phyloP scores from a whole-genome alignment of 2,797 vertebrate species.

The Fringilla coelebs region DNA sequence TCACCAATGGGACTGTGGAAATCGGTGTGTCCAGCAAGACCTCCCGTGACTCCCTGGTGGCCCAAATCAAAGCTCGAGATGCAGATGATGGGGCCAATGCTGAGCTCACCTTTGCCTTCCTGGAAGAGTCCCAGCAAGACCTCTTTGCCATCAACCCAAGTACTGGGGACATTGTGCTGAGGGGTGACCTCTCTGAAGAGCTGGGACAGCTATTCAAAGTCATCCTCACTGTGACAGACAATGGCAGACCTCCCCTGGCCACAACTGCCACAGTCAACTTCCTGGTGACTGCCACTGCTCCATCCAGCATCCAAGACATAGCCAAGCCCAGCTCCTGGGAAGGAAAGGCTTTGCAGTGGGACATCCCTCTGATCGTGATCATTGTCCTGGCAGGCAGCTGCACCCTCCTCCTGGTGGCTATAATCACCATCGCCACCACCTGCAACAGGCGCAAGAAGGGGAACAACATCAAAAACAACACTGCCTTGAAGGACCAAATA shows the following conservation, averaged over 20 bases:
- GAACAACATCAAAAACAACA: slow-evolving; percentile 69
- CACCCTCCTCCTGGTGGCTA: slow-evolving; percentile 90
- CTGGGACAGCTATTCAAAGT: slow-evolving; percentile 82
- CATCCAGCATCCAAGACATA: slow-evolving; percentile 77
- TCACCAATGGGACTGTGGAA: slow-evolving; percentile 88
- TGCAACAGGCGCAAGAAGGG: slow-evolving; percentile 88
- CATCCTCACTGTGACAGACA: slow-evolving; percentile 84
- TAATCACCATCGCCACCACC: slow-evolving; percentile 91
- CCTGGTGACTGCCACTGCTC: slow-evolving; percentile 81
- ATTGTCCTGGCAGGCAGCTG: slow-evolving; percentile 91
- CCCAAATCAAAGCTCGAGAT: slow-evolving; percentile 89
- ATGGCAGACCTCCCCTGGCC: slow-evolving; percentile 84
- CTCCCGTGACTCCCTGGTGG: slow-evolving; percentile 83
- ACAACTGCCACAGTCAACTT: slow-evolving; percentile 86
- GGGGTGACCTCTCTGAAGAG: slow-evolving; percentile 84
- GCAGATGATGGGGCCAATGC: slow-evolving; percentile 89
- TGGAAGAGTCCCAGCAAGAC: slow-evolving; percentile 82
- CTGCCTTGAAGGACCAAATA: slow-evolving; percentile 80
- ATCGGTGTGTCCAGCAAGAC: slow-evolving; percentile 86
- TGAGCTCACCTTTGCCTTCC: slow-evolving; percentile 86
- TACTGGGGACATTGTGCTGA: slow-evolving; percentile 87
- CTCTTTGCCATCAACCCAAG: slow-evolving; percentile 84
- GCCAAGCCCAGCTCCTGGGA: slow-evolving; percentile 75
- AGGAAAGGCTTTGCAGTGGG: slow-evolving; percentile 83
- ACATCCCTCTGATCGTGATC: slow-evolving; percentile 90